phyloP scores from a whole-genome alignment of 2,888 invertebrate species.

The Drosophila ochracea region DNA sequence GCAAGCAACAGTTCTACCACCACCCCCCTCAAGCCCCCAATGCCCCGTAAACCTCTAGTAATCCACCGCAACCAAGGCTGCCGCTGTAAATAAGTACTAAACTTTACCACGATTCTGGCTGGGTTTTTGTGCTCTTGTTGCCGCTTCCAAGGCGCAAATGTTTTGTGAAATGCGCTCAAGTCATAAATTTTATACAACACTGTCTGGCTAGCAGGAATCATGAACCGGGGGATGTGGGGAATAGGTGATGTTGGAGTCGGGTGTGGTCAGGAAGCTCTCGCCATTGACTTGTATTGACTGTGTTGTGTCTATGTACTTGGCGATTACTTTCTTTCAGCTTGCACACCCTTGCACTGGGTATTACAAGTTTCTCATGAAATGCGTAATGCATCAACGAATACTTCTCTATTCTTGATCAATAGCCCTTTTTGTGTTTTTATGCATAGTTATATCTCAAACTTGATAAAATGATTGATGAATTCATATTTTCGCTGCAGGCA shows the following conservation, averaged over 20 bases:
- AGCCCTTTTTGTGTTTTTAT: neutral
- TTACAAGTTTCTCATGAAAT: neutral
- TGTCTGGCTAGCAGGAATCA: slow-evolving; percentile 33
- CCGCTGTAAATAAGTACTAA: slow-evolving; percentile 73
- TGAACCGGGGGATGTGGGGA: neutral
- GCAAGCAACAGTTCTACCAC: slow-evolving; percentile 39
- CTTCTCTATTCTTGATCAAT: neutral
- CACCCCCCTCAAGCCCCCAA: slow-evolving; percentile 2
- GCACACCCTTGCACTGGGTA: slow-evolving; percentile 6
- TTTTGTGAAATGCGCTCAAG: slow-evolving; percentile 78
- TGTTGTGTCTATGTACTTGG: slow-evolving; percentile 68
- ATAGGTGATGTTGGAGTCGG: slow-evolving; percentile 5
- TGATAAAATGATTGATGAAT: neutral
- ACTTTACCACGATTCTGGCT: slow-evolving; percentile 68
- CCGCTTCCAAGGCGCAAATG: slow-evolving; percentile 71
- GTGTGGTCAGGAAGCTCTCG: slow-evolving; percentile 33
- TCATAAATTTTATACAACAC: slow-evolving; percentile 75
- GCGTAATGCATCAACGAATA: neutral
- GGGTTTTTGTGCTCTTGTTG: slow-evolving; percentile 45
- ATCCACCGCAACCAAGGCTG: slow-evolving; percentile 59
- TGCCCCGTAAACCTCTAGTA: slow-evolving; percentile 34
- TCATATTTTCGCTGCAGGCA: neutral
- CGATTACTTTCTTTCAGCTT: slow-evolving; percentile 54
- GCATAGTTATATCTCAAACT: neutral
- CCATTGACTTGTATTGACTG: slow-evolving; percentile 76